Percentiles rank a stretch among this genome's conserved stretches.
Evolutionary conservation across 2,113 vertebrate species (phyloP).

Genomic region (Hirundichthys speculiger): DNA sequence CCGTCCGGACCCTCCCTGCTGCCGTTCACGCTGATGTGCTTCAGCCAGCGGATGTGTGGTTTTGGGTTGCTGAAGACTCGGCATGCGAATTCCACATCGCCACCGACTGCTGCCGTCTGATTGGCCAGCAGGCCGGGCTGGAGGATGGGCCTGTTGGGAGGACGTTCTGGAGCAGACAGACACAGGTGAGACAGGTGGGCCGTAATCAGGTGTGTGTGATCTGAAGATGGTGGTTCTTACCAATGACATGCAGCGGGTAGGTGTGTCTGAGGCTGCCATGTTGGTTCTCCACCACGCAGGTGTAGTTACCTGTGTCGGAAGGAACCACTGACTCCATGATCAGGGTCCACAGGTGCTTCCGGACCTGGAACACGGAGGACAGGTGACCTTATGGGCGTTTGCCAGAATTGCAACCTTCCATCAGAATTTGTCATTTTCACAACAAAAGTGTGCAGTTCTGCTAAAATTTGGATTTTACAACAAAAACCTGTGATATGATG

Average conservation of each 20-base stretch:
- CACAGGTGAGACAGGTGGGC: neutral
- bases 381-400: too few relatives aligned
- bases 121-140: slow-evolving; percentile 92
- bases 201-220: neutral
- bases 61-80: slow-evolving; percentile 93
- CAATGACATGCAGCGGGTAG: slow-evolving; percentile 92
- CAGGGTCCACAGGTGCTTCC: slow-evolving; percentile 91
- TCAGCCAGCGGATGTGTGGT: slow-evolving; percentile 95
- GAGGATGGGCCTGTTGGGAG: slow-evolving; percentile 90
- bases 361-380: slow-evolving; percentile 76
- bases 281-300: slow-evolving; percentile 91
- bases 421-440: too few relatives aligned
- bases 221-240: slow-evolving; percentile 73
- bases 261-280: slow-evolving; percentile 91
- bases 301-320: slow-evolving; percentile 93
- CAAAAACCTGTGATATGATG: too few relatives aligned
- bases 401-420: too few relatives aligned
- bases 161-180: slow-evolving; percentile 76
- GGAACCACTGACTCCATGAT: slow-evolving; percentile 94
- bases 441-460: too few relatives aligned
- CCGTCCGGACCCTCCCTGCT: slow-evolving; percentile 87
- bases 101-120: slow-evolving; percentile 88
- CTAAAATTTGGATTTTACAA: too few relatives aligned
- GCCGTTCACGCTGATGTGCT: slow-evolving; percentile 90
- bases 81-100: slow-evolving; percentile 89